Conservation (phyloP, 2,113 vertebrate species). For the Egretta garzetta region DNA sequence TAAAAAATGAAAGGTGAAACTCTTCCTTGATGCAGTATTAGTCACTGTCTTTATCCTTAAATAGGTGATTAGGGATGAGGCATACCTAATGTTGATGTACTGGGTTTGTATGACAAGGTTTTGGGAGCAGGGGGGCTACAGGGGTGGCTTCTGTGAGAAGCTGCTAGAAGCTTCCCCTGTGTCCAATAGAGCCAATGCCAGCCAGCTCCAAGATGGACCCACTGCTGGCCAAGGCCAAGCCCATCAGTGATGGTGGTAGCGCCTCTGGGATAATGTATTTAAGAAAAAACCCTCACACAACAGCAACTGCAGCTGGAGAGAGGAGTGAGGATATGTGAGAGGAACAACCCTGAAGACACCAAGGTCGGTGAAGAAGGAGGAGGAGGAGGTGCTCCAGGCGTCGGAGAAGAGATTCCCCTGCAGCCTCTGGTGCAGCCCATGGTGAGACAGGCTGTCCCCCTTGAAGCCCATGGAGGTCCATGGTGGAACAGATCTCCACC, state of each 20-base stretch:
- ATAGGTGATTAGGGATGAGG: neutral
- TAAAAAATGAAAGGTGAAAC: neutral
- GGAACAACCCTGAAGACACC: neutral
- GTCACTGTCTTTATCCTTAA: neutral
- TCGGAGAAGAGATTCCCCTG: neutral
- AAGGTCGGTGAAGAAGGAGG: neutral
- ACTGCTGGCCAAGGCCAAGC: neutral
- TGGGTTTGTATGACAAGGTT: neutral
- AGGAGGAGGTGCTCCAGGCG: neutral
- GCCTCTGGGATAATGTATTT: neutral
- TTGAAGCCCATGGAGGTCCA: neutral
- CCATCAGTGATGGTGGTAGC: neutral
- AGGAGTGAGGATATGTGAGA: neutral
- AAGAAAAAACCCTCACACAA: neutral
- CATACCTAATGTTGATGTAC: neutral
- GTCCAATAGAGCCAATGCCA: neutral
- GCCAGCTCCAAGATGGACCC: neutral
- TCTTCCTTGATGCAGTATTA: neutral
- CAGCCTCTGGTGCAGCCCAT: neutral
- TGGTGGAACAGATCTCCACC: no score
- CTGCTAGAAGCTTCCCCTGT: neutral
- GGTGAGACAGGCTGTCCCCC: neutral
- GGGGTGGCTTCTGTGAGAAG: neutral
- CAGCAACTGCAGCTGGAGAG: neutral
- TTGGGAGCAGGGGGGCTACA: neutral